Evolutionary conservation across 2,797 vertebrate species (phyloP), one percentile per base, ranked within the genome.

Genomic region (Scolopax rusticola): DNA sequence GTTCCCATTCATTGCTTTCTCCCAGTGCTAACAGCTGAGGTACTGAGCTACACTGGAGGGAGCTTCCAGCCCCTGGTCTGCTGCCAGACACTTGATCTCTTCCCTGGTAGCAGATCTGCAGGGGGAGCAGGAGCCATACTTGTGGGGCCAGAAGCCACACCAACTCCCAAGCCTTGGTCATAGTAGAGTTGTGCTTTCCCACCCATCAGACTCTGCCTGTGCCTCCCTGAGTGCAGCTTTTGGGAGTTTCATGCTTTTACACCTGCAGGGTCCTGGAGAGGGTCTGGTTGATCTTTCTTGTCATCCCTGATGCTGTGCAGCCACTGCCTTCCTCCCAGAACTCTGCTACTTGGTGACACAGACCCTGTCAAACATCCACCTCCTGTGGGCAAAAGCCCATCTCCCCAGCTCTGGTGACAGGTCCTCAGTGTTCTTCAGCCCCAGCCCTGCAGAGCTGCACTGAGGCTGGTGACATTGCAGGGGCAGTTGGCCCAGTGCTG

Each of bases 381-480:
- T 87, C 32, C 32, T 20, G 12, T 14, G 3, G 12, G 50, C 24
- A 80, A 69, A 82, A 65, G 18, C 48, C 43, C 11, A 33, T 15
- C 15, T 69, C 45, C 9, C 28, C 48, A 53, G 43, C 25, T 13
- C 17, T 33, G 28, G 6, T 27, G 50, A 69, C 51, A 82, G 28
- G 10, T 30, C 53, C 15, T n/a, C 30, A 56, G 64, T 4, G 5
- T 48, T 47, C 41, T 50, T 68, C 56, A 81, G 43, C 12, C n/a
- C 11, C 47, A 60, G 41, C 11, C 32, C 19, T 59, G 11, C 0
- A 0, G 32, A 85, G 12, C n/a, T 56, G 38, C 5, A 7, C 19
- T 48, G 33, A 53, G 50, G 23, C 51, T 33, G 53, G 16, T 15
- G 36, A 30, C 1, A 1, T 30, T 3, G 3, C 47, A 65, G 19